Percentiles rank a stretch among this genome's conserved stretches.
Conservation (phyloP, 2,888 invertebrate genomes). For the Dolomedes plantarius region DNA sequence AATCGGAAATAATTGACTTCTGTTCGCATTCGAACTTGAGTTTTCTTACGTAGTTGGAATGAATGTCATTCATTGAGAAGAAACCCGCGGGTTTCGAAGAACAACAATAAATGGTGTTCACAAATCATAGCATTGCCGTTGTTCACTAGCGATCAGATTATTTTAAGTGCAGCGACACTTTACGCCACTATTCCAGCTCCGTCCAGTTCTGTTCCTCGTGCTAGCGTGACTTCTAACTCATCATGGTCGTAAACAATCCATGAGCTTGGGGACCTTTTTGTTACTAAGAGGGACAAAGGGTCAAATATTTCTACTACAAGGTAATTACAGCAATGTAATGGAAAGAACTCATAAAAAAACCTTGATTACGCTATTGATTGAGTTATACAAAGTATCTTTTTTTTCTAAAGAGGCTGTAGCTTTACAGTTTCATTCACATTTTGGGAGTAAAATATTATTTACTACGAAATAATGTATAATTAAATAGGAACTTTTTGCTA, state of each 20-base stretch:
- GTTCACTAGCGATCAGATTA: not conserved
- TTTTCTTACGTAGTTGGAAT: not conserved
- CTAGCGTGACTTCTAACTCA: not conserved
- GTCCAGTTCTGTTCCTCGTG: not conserved
- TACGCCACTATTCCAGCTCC: not conserved
- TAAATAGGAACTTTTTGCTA: too few species aligned
- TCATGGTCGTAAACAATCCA: not conserved
- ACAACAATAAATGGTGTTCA: slow-evolving; percentile 7
- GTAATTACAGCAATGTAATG: too few species aligned
- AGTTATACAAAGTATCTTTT: too few species aligned
- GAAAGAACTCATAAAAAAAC: too few species aligned
- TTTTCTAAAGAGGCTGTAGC: too few species aligned
- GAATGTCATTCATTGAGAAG: not conserved
- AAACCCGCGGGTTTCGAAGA: not conserved
- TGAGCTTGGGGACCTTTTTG: too few species aligned
- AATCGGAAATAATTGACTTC: slow-evolving; percentile 7
- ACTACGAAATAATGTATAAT: too few species aligned
- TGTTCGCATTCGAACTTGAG: not conserved
- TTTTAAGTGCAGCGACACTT: not conserved
- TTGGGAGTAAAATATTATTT: too few species aligned
- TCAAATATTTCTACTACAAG: too few species aligned
- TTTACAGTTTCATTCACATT: too few species aligned
- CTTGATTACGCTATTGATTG: too few species aligned
- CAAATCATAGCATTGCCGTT: not conserved
- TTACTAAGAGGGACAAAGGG: too few species aligned